Percentiles rank a stretch among this genome's conserved stretches.
Conservation (phyloP, 2,797 vertebrate species). For the Agapornis canus region DNA sequence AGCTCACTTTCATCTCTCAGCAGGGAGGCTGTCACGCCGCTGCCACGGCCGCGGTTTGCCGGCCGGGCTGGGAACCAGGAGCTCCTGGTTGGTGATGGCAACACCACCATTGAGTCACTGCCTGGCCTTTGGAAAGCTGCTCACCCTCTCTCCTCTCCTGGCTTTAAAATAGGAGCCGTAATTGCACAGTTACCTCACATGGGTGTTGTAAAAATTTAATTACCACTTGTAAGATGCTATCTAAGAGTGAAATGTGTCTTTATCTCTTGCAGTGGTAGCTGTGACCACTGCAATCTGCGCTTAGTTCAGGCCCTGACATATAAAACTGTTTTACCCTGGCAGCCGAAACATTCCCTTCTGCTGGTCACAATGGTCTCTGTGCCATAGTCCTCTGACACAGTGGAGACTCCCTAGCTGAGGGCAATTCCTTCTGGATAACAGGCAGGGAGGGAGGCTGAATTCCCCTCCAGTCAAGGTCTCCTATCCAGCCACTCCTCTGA, state of each 20-base stretch:
- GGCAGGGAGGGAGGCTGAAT: not conserved
- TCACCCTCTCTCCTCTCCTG: not conserved
- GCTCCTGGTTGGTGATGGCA: not conserved
- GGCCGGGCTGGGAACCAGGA: not conserved
- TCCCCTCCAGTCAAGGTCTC: not conserved
- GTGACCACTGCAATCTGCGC: not conserved
- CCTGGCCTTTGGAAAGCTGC: not conserved
- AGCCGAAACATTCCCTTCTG: not conserved
- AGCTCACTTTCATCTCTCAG: conserved; percentile 10
- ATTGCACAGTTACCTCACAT: conserved; percentile 1
- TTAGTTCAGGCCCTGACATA: not conserved
- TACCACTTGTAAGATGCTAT: not conserved
- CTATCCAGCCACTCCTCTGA: not conserved
- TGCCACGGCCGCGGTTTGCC: fast-evolving
- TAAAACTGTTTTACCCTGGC: not conserved
- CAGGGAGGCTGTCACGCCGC: not conserved
- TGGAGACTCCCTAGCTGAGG: not conserved
- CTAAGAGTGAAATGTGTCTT: not conserved
- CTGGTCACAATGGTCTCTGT: not conserved
- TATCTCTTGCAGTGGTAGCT: not conserved
- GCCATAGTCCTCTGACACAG: not conserved
- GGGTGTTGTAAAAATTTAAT: conserved; percentile 41
- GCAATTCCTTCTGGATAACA: not conserved
- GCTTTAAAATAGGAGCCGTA: conserved; percentile 2
- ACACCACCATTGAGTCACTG: conserved; percentile 1